Base-by-base conservation (phyloP, 2,888 invertebrate species). In the Drosophila mercatorum region DNA sequence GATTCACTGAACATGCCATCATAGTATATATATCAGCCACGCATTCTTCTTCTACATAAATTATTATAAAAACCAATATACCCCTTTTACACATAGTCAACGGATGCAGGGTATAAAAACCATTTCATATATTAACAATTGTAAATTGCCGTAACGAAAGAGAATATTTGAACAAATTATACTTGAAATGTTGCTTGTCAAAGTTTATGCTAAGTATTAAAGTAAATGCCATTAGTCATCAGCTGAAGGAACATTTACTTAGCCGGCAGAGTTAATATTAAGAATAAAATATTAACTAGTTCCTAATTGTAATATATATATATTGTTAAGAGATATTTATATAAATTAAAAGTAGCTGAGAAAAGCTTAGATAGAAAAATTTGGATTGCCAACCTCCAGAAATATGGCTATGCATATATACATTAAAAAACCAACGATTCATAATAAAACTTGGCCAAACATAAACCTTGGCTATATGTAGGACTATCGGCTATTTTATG, bases 101-200 rank as follows among this genome's bases (percentile, higher is more conserved):
- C 11, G 1, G 1, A 5, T 31, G 10, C n/a, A 31, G 12, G 34
- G 34, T 34, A 51, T 34, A 17, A 12, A 17, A 17, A 51, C 12
- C 34, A 66, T 62, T 68, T 68, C 44, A 66, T 62, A 58, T 68
- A 60, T 68, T 68, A 38, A 66, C 64, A 68, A 70, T 68, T 59
- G 41, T 64, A 60, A 75, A 80, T 70, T 71, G 67, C 31, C 59
- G 58, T 47, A 68, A 55, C 63, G 71, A 73, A 71, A 72, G 67
- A 73, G 65, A 67, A 70, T 53, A 62, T 76, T 87, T 75, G 81
- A 81, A 81, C 87, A 84, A 72, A 68, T 22, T 47, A 28, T 34
- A 75, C 57, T 57, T 47, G 52, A 59, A 36, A 26, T 36, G 61
- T 44, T n/a, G 40, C 28, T 51, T 38, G 62, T 60, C 52, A 49